A percentile compares a stretch with the other conserved stretches of the same genome.
Conservation (phyloP, 2,888 invertebrate species). For the Clitarchus hookeri region DNA sequence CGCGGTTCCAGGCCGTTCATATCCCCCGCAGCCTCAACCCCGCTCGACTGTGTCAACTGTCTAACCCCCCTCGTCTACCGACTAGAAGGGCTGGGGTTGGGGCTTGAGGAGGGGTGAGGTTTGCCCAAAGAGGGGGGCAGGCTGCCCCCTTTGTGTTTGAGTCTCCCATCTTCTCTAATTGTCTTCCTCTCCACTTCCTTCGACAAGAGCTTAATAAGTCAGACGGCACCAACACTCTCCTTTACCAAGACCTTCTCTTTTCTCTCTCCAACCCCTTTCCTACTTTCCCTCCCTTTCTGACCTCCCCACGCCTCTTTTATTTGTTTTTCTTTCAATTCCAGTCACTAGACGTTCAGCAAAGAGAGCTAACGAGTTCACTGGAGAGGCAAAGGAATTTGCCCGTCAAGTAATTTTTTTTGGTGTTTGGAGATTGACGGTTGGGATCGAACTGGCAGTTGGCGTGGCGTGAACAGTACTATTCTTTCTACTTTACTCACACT, state of each 20-base stretch:
- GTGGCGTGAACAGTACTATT: background rate
- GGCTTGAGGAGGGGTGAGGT: background rate
- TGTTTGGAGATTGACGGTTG: background rate
- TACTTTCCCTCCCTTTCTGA: background rate
- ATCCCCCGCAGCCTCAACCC: background rate
- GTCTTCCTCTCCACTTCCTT: constrained; percentile 6
- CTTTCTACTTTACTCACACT: background rate
- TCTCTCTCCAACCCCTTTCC: background rate
- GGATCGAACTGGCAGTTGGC: background rate
- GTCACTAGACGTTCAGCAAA: background rate
- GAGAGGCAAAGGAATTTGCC: background rate
- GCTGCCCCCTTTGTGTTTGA: background rate
- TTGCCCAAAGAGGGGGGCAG: background rate
- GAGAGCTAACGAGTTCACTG: background rate
- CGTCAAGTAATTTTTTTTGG: background rate
- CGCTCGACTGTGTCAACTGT: background rate
- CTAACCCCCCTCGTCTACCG: background rate
- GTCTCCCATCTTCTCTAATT: constrained; percentile 14
- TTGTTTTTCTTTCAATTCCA: background rate
- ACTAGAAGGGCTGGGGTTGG: background rate
- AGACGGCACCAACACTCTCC: background rate
- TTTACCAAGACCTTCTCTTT: background rate
- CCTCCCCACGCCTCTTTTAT: background rate
- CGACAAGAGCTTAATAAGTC: constrained; percentile 14
- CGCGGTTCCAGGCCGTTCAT: background rate